phyloP scores from a whole-genome alignment of 2,113 vertebrate species.

The Hystrix cristata region DNA sequence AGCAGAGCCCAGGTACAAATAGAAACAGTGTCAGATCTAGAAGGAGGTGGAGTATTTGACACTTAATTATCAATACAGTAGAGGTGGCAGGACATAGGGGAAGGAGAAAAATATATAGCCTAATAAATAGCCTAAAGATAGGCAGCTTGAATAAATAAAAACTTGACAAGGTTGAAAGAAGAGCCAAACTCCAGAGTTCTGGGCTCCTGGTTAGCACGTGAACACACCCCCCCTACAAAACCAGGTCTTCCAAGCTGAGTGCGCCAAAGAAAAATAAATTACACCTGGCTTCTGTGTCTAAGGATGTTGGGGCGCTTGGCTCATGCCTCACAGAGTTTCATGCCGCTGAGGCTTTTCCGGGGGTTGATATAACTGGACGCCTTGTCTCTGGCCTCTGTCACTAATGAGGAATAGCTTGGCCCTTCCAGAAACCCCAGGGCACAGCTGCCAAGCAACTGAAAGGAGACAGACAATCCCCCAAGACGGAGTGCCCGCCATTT shows the following conservation, averaged over 20 bases:
- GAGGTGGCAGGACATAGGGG: no score
- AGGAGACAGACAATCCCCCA: background rate
- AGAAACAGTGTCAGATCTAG: background rate
- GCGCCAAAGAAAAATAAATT: background rate
- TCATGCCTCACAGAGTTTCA: background rate
- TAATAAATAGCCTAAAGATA: background rate
- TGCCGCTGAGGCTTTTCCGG: background rate
- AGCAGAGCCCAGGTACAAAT: no score
- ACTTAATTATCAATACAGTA: background rate
- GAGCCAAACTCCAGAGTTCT: background rate
- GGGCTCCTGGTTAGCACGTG: accelerated
- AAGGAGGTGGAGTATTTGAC: background rate
- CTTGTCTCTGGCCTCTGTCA: background rate
- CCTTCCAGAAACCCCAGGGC: no score
- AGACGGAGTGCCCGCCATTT: background rate
- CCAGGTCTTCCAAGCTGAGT: background rate
- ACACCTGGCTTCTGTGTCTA: accelerated
- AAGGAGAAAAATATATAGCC: background rate
- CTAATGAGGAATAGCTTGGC: background rate
- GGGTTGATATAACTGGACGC: background rate
- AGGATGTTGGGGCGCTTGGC: accelerated
- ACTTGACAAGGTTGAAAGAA: background rate
- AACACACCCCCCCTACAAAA: background rate
- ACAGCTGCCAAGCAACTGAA: accelerated
- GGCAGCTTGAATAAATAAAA: background rate